Evolutionary conservation across 2,113 vertebrate genomes (phyloP).

Genomic region (Rhipidura dahli): DNA sequence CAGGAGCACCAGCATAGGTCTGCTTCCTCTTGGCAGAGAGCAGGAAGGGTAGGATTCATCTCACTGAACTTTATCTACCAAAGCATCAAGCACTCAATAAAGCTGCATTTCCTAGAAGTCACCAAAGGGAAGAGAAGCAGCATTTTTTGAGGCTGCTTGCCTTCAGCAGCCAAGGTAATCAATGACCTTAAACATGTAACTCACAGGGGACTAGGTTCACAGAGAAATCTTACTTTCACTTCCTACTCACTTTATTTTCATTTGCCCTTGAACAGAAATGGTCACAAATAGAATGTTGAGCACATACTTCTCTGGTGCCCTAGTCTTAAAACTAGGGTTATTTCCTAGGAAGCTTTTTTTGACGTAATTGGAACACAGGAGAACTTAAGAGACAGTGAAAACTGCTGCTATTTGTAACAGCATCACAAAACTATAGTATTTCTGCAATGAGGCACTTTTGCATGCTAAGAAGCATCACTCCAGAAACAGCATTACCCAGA

Average conservation of each 20-base stretch:
- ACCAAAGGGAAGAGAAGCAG: neutral
- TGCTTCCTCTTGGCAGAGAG: conserved; percentile 30
- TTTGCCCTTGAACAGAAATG: neutral
- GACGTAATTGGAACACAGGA: neutral
- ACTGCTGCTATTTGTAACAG: neutral
- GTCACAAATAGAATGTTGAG: neutral
- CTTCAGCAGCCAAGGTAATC: neutral
- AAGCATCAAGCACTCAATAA: neutral
- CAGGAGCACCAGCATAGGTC: neutral
- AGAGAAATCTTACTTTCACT: neutral
- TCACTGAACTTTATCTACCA: neutral
- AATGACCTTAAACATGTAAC: neutral
- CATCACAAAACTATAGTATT: neutral
- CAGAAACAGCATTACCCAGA: neutral
- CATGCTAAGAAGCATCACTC: neutral
- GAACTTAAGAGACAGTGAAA: neutral
- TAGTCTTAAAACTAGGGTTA: neutral
- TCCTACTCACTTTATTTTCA: neutral
- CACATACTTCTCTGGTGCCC: neutral
- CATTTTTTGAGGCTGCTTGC: neutral
- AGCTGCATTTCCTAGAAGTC: conserved; percentile 12
- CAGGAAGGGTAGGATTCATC: neutral
- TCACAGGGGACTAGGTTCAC: neutral
- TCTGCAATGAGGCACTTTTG: neutral
- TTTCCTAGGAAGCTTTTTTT: neutral